Evolutionary conservation across 2,797 vertebrate species (phyloP), one percentile per base, ranked within the genome.

Genomic region (Syngnathus rostellatus): DNA sequence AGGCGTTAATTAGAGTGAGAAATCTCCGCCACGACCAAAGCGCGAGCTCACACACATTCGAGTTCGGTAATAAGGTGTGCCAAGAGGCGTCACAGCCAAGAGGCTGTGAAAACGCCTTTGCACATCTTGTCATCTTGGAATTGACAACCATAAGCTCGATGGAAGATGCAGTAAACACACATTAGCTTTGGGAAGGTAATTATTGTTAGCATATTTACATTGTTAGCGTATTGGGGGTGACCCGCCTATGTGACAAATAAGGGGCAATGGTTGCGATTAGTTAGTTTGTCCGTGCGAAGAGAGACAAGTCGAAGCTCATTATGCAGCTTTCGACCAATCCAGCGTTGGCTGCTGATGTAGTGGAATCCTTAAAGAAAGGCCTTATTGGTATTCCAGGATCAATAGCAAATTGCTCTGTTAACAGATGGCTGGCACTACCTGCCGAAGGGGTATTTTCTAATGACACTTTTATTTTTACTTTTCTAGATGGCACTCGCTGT

Each of bases 321-420:
- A 71, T 23, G 55, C 57, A 40, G 65, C 45, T 59, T 53, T 31
- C 66, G 67, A 63, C 69, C 67, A 62, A 23, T 23, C 59, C 50
- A 53, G 67, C 62, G 7, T 66, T 74, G 51, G 68, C 17, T 84
- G 83, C 84, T 89, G 87, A 87, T 80, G 79, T 74, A 45, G 77
- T 77, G 79, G 74, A 85, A 84, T 78, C 77, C 68, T 77, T 77
- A 74, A 76, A 86, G 73, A 81, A 81, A 82, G 63, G 68, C 68
- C 73, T 81, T 81, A 82, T 84, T 85, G 84, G 77, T 77, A 81
- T 85, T 87, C 74, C 38, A 46, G 62, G 73, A 89, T 89, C 85
- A 74, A 85, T 88, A 81, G 57, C 48, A 50, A 50, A n/a, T 10
- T 73, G 54, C 73, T 64, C 31, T 69, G 77, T 68, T 67, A 82